These are phyloP conservation scores for Saiga tatarica DNA, from an alignment of 2,113 vertebrate genomes.

Conservation along the genomic window DNA sequence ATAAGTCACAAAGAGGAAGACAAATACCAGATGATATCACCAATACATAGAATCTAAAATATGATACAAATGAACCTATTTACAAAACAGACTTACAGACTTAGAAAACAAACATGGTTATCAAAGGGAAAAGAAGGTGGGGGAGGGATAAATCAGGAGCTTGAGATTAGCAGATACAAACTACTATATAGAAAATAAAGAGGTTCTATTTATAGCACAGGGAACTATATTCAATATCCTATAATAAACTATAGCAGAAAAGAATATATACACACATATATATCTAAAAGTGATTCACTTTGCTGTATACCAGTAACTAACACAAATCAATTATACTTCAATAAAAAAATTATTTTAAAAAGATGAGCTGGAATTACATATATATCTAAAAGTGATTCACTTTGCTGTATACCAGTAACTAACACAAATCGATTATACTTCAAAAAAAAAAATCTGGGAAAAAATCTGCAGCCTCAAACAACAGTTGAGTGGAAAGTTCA, in stretches of 20 bases:
- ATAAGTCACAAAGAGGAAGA: not conserved
- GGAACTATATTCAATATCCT: not conserved
- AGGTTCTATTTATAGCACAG: not conserved
- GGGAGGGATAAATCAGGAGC: not conserved
- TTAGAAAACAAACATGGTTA: not conserved
- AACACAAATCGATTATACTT: not conserved
- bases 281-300: not conserved
- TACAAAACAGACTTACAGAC: not conserved
- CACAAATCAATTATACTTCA: not conserved
- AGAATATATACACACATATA: not conserved
- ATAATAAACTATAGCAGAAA: not conserved
- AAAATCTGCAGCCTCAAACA: not conserved
- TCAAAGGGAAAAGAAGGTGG: not conserved
- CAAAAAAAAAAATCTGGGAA: not conserved
- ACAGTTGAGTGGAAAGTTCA: not conserved
- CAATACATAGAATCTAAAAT: not conserved
- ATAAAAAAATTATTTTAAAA: not conserved
- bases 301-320: not conserved
- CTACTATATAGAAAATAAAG: not conserved
- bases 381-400: not conserved
- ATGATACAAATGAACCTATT: not conserved
- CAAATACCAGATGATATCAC: not conserved
- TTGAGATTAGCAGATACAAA: not conserved
- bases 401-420: not conserved
- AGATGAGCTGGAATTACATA: not conserved